These are phyloP conservation scores for Pogonognathellus flavescens DNA, from an alignment of 1,140 invertebrate species.

Conservation along the genomic window DNA sequence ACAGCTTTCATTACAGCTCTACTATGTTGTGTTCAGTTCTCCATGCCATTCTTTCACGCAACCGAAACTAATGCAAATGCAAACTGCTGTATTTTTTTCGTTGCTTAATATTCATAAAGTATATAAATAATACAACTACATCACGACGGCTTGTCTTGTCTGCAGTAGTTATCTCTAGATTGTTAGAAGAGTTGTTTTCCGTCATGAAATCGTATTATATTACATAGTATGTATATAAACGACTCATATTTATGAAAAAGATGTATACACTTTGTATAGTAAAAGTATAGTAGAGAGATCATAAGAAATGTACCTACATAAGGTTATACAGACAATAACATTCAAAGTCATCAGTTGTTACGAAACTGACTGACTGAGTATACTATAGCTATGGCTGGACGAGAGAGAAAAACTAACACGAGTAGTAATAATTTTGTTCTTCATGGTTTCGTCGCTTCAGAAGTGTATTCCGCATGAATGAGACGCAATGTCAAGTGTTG, in stretches of 20 bases:
- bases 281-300: neutral
- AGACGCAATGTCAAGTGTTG: slow-evolving; percentile 27
- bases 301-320: neutral
- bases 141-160: neutral
- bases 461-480: neutral
- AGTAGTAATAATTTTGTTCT: neutral
- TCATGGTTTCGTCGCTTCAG: neutral
- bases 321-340: neutral
- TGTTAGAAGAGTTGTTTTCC: too few species aligned
- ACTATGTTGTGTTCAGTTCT: neutral
- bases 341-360: neutral
- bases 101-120: neutral
- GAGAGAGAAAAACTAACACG: neutral
- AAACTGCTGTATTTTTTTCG: slow-evolving; percentile 33
- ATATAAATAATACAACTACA: neutral
- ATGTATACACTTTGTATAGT: too few species aligned
- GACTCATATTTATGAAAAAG: too few species aligned
- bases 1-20: too few species aligned
- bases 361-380: neutral
- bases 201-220: neutral
- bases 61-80: neutral
- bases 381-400: too few species aligned
- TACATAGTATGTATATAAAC: neutral
- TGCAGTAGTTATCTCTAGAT: too few species aligned
- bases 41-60: slow-evolving; percentile 34